Evolutionary conservation across 2,113 vertebrate species (phyloP).

Genomic region (Hiodon alosoides): DNA sequence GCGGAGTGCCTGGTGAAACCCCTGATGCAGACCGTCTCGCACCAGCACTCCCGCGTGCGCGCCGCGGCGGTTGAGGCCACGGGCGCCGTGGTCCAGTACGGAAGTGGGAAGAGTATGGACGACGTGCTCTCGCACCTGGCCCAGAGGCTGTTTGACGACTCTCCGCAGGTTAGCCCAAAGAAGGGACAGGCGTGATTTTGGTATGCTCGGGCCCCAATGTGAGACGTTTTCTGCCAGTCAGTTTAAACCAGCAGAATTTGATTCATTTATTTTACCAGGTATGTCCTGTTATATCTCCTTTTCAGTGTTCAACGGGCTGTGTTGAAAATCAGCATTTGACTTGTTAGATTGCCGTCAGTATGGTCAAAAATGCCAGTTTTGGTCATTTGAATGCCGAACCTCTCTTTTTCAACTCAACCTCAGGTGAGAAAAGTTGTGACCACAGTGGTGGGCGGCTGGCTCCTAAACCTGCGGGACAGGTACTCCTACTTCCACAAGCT

Average conservation of each 20-base stretch:
- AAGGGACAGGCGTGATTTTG: no score
- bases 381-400: no score
- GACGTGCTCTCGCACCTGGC: constrained; percentile 88
- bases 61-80: constrained; percentile 79
- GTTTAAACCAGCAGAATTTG: no score
- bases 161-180: constrained; percentile 71
- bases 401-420: background rate
- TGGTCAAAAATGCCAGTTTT: no score
- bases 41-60: constrained; percentile 87
- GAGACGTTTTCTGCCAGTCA: no score
- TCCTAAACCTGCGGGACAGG: constrained; percentile 78
- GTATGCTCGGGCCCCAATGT: no score
- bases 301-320: background rate
- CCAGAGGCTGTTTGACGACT: constrained; percentile 88
- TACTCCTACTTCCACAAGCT: constrained; percentile 92
- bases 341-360: no score
- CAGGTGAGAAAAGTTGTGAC: constrained; percentile 84
- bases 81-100: constrained; percentile 75
- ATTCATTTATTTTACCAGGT: no score
- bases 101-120: constrained; percentile 77
- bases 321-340: background rate
- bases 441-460: constrained; percentile 76
- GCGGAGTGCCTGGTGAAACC: constrained; percentile 82
- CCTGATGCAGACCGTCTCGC: constrained; percentile 82
- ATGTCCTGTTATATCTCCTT: no score